These are phyloP conservation scores for Gymnobelideus leadbeateri DNA, from an alignment of 2,113 vertebrate genomes.

Conservation along the genomic window DNA sequence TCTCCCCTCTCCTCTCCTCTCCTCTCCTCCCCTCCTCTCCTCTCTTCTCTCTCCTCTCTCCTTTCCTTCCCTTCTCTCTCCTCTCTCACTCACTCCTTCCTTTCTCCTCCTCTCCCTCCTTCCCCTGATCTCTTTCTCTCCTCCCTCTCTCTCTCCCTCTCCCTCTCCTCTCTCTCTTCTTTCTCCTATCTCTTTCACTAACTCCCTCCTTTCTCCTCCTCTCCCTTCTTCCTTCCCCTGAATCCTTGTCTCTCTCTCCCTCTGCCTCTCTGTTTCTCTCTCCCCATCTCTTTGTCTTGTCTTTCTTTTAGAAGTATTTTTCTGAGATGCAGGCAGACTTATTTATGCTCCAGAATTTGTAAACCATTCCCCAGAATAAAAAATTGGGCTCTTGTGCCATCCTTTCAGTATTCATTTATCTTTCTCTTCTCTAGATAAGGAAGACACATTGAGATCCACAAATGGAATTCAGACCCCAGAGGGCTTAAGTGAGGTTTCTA, in stretches of 20 bases:
- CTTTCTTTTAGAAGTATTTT: background rate
- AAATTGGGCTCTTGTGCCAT: constrained; percentile 31
- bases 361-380: constrained; percentile 13
- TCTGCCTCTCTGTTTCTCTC: background rate
- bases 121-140: background rate
- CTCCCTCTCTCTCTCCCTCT: background rate
- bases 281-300: background rate
- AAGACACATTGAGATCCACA: constrained; percentile 62
- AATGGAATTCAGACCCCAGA: constrained; percentile 44
- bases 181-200: background rate
- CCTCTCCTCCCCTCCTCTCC: no score
- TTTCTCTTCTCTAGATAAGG: constrained; percentile 23
- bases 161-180: no score
- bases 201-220: background rate
- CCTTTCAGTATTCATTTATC: constrained; percentile 48
- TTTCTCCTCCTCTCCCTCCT: background rate
- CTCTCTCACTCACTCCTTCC: background rate
- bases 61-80: background rate
- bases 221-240: background rate
- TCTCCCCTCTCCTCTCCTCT: no score
- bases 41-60: background rate
- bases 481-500: constrained; percentile 10
- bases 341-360: background rate
- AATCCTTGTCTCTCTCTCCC: background rate
- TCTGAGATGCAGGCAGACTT: background rate